A percentile compares a stretch with the other conserved stretches of the same genome.
phyloP scores from a whole-genome alignment of 2,113 vertebrate species.

The Sapayoa aenigma region DNA sequence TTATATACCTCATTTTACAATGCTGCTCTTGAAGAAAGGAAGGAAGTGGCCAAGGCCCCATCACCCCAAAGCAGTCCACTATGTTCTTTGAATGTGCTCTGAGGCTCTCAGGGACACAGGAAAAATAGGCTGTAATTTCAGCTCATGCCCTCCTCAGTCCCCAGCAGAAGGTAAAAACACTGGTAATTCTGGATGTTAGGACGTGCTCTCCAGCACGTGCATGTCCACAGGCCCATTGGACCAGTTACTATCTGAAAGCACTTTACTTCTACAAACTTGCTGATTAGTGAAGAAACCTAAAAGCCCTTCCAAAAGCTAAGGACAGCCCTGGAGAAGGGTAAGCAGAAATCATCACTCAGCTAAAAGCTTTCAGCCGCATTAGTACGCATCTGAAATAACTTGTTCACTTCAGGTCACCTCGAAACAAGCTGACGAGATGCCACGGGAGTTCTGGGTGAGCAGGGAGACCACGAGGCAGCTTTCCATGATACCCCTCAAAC shows the following conservation, averaged over 20 bases:
- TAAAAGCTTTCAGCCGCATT: neutral
- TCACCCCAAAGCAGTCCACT: neutral
- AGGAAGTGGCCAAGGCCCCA: neutral
- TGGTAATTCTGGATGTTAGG: neutral
- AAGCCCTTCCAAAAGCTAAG: neutral
- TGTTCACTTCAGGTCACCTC: neutral
- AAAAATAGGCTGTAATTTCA: neutral
- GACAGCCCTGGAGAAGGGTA: neutral
- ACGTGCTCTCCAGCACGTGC: accelerated
- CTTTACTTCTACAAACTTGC: neutral
- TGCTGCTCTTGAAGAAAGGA: constrained; percentile 4
- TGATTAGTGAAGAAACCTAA: neutral
- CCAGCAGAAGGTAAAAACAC: neutral
- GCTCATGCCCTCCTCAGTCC: neutral
- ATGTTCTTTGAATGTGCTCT: accelerated
- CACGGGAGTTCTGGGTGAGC: accelerated
- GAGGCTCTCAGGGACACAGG: neutral
- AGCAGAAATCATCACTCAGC: neutral
- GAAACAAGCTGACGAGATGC: neutral
- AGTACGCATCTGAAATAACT: neutral
- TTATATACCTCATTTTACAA: constrained; percentile 18
- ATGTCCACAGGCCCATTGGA: accelerated
- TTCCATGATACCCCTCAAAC: no score
- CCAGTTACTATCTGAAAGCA: neutral
- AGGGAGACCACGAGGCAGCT: no score